Evolutionary conservation across 2,797 vertebrate species (phyloP), one percentile per base, ranked within the genome.

Genomic region (Melanotaenia boesemani): DNA sequence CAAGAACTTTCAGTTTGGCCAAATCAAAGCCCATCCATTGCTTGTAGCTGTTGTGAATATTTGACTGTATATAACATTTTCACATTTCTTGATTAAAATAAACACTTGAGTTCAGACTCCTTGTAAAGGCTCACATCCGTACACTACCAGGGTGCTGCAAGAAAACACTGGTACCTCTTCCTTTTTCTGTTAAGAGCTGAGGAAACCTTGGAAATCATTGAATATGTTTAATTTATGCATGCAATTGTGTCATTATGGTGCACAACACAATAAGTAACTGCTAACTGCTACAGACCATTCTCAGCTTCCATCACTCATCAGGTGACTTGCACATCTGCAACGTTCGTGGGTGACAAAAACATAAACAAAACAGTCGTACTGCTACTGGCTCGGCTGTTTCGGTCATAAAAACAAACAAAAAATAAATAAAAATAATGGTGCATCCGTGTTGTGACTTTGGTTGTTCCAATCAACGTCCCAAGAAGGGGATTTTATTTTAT

Each of bases 21-120:
- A 81, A 86, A 78, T 57, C 70, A 83, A 87, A 83, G 70, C 66
- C 73, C 62, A 66, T 67, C 62, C 67, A 70, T 72, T 63, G 48
- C 65, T 81, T 79, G 74, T 64, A 63, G 74, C 70, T 34, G 39
- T 2, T 37, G 36, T 8, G 9, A 37, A 37, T 37, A 37, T 37
- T 39, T 52, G 67, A 75, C 10, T 74, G 64, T 76, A 80, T 67
- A 74, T 77, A 79, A 74, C 73, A 70, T 62, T 61, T 48, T 75
- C 52, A 30, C 59, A 72, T 78, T 82, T 60, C 59, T 74, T 63
- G 50, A 74, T 56, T 61, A 75, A 76, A 78, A 66, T 46, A 88
- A 89, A 83, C 62, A 76, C 83, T 90, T 89, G 61, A 77, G 67
- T 65, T 73, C 69, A 77, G 83, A 81, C 84, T 89, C 85, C 75